A percentile compares a stretch with the other conserved stretches of the same genome.
These are phyloP conservation scores for Jaculus jaculus DNA, from an alignment of 2,113 vertebrate species.

Conservation along the genomic window DNA sequence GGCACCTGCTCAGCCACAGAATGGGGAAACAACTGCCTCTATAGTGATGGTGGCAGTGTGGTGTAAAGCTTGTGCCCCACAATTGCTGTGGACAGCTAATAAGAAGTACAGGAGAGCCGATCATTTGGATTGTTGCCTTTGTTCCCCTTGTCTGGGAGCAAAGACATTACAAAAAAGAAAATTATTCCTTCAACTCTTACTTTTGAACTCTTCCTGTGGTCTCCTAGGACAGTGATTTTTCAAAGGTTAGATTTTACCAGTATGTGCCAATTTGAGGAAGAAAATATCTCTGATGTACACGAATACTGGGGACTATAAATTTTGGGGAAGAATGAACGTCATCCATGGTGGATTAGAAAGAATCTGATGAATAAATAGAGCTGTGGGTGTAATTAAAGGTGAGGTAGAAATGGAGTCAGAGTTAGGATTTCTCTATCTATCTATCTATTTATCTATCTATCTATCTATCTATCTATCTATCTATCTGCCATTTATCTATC, in stretches of 20 bases:
- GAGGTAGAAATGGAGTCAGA: background rate
- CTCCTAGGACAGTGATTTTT: constrained; percentile 36
- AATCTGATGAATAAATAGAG: constrained; percentile 10
- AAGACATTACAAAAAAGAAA: constrained; percentile 65
- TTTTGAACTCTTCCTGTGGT: constrained; percentile 52
- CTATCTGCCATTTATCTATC: too few relatives aligned
- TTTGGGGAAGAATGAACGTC: constrained; percentile 21
- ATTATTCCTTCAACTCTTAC: constrained; percentile 47
- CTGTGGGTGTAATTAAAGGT: background rate
- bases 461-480: background rate
- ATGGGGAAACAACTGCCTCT: constrained; percentile 59
- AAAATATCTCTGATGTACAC: constrained; percentile 57
- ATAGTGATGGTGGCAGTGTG: constrained; percentile 1
- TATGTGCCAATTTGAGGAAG: constrained; percentile 51
- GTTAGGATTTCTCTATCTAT: background rate
- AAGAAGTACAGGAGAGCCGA: constrained; percentile 54
- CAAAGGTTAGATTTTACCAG: constrained; percentile 59
- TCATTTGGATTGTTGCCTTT: constrained; percentile 66
- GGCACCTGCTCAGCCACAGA: constrained; percentile 65
- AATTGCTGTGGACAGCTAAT: background rate
- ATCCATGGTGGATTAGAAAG: constrained; percentile 24
- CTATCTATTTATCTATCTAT: too few relatives aligned
- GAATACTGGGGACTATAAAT: background rate
- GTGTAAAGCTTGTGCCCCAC: background rate
- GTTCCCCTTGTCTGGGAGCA: constrained; percentile 52